Evolutionary conservation across 2,888 invertebrate species (phyloP).

Genomic region (Operophtera brumata): DNA sequence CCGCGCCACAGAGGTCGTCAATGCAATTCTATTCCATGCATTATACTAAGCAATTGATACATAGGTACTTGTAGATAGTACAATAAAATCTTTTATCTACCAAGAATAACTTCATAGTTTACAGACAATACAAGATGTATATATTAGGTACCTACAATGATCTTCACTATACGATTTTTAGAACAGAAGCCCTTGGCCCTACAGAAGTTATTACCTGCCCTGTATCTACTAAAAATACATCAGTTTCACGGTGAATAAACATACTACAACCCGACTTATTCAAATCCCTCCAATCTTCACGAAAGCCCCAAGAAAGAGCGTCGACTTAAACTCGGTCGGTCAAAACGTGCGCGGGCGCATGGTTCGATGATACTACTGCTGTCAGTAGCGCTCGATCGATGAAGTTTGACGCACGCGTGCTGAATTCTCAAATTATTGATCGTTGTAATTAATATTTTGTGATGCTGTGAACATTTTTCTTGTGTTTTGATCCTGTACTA

Average conservation of each 20-base stretch:
- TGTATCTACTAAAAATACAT: constrained; percentile 76
- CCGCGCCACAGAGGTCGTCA: too few relatives aligned
- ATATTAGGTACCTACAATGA: background rate
- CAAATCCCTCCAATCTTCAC: constrained; percentile 20
- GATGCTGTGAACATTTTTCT: constrained; percentile 41
- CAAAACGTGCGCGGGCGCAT: constrained; percentile 68
- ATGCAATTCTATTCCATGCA: too few relatives aligned
- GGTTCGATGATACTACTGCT: constrained; percentile 54
- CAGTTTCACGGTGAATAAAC: constrained; percentile 72
- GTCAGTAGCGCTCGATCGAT: constrained; percentile 75
- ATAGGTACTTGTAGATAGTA: too few relatives aligned
- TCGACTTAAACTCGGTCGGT: constrained; percentile 49
- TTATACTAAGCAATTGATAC: too few relatives aligned
- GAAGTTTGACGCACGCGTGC: constrained; percentile 44
- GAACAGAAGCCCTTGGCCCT: constrained; percentile 67
- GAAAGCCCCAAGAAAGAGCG: constrained; percentile 20
- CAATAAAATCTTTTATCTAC: background rate
- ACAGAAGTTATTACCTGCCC: constrained; percentile 66
- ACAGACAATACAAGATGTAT: background rate
- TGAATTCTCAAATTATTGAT: constrained; percentile 50
- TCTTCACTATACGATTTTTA: constrained; percentile 31
- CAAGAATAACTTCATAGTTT: too few relatives aligned
- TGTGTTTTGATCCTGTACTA: constrained; percentile 36
- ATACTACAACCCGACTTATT: constrained; percentile 41
- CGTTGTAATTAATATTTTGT: constrained; percentile 56